A percentile compares a stretch with the other conserved stretches of the same genome.
Conservation (phyloP, 2,888 invertebrate species). For the Philopedon plagiatum region DNA sequence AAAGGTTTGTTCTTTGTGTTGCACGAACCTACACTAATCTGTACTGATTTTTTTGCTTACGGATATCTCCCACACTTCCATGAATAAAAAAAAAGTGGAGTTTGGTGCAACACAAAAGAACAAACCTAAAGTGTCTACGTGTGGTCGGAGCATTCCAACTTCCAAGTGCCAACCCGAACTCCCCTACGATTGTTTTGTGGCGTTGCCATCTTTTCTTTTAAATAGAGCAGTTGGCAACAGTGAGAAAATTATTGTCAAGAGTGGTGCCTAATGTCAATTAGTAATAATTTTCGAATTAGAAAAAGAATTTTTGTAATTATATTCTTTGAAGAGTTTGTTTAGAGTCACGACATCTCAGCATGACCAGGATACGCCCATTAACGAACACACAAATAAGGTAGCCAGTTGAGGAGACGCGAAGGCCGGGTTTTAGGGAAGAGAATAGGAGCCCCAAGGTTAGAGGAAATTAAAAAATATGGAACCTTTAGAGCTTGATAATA, state of each 20-base stretch:
- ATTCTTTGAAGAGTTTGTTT: constrained; percentile 38
- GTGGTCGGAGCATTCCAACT: no score
- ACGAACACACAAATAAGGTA: constrained; percentile 15
- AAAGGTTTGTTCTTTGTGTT: no score
- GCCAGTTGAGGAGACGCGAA: constrained; percentile 12
- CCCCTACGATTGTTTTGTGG: no score
- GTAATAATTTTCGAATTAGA: constrained; percentile 38
- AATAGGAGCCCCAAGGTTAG: constrained; percentile 8
- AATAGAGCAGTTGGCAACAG: background rate
- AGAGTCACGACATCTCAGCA: constrained; percentile 25
- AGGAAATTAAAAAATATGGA: constrained; percentile 17
- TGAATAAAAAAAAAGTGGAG: no score
- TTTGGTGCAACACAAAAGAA: no score
- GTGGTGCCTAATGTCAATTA: constrained; percentile 28
- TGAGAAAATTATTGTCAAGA: background rate
- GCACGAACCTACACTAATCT: no score
- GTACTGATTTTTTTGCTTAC: no score
- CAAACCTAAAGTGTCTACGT: no score
- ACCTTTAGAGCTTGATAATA: constrained; percentile 24
- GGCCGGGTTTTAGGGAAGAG: background rate
- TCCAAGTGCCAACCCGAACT: no score
- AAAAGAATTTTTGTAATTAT: constrained; percentile 31
- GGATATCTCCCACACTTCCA: no score
- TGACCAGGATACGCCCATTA: constrained; percentile 13
- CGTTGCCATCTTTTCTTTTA: background rate